Conservation (phyloP, 2,797 vertebrate species). For the Squalus acanthias region DNA sequence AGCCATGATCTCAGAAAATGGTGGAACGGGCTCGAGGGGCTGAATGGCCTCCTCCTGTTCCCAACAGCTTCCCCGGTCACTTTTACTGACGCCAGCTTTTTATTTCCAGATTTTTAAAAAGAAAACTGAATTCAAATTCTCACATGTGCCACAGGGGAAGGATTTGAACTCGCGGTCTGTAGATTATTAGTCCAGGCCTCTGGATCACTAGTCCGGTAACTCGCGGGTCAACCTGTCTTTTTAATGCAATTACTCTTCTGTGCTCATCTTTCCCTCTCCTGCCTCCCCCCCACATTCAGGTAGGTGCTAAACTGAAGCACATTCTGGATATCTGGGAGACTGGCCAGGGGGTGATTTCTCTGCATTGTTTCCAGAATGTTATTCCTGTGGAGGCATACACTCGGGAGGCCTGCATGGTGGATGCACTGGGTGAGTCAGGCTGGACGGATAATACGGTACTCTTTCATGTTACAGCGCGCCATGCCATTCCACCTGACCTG, state of each 20-base stretch:
- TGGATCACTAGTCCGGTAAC: not conserved
- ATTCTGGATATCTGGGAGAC: constrained; percentile 81
- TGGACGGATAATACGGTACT: not conserved
- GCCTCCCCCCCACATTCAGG: constrained; percentile 43
- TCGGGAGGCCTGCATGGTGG: constrained; percentile 80
- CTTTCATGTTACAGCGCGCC: not conserved
- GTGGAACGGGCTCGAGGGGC: not conserved
- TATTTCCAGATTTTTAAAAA: not conserved
- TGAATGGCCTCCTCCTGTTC: not conserved
- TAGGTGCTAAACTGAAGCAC: constrained; percentile 71
- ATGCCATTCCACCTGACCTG: not conserved
- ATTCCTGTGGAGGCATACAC: constrained; percentile 82
- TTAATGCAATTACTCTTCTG: not conserved
- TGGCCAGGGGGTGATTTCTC: constrained; percentile 69
- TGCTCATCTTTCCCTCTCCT: fast-evolving
- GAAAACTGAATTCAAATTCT: not conserved
- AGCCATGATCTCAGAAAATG: not conserved
- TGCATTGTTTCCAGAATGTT: constrained; percentile 86
- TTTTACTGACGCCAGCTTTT: not conserved
- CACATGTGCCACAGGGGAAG: not conserved
- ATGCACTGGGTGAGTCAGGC: constrained; percentile 71
- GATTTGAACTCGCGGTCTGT: not conserved
- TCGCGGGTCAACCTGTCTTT: not conserved
- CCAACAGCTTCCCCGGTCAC: not conserved
- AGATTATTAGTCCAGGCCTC: not conserved